These are phyloP conservation scores for Polyommatus icarus DNA, from an alignment of 2,888 invertebrate species.

Conservation along the genomic window DNA sequence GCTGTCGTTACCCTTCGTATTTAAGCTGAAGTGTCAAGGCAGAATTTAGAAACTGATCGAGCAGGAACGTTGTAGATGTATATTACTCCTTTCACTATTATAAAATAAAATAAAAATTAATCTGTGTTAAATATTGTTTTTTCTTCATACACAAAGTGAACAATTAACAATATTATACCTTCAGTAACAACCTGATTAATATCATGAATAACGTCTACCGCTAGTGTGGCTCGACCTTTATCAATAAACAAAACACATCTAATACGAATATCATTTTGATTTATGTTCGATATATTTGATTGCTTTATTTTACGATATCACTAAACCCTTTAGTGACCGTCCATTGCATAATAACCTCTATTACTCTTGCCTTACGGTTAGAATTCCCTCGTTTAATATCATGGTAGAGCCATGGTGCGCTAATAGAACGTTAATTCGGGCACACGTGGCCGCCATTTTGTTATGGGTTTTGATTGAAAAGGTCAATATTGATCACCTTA, in stretches of 20 bases:
- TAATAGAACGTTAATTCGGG: conserved; percentile 25
- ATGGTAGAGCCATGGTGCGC: conserved; percentile 19
- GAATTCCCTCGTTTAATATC: neutral
- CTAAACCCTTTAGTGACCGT: conserved; percentile 37
- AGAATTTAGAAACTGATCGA: too few species aligned
- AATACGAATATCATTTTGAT: conserved; percentile 37
- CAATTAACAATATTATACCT: too few species aligned
- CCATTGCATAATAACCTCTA: neutral
- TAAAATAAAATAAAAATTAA: too few species aligned
- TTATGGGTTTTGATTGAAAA: conserved; percentile 25
- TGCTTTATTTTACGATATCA: conserved; percentile 36
- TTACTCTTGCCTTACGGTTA: neutral
- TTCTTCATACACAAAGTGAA: too few species aligned
- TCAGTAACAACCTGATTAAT: neutral
- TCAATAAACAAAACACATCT: conserved; percentile 27
- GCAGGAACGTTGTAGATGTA: too few species aligned
- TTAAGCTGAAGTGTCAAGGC: too few species aligned
- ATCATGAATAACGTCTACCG: neutral
- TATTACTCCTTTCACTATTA: too few species aligned
- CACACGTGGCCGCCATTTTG: conserved; percentile 30
- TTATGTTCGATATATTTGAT: conserved; percentile 36
- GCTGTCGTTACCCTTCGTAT: too few species aligned
- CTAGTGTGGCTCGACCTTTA: neutral
- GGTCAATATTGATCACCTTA: conserved; percentile 23
- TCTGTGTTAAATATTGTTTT: too few species aligned